Evolutionary conservation across 37 sponge, comb jelly and placozoan species (phyloP).

Genomic region (Cladorhizidae sp.): DNA sequence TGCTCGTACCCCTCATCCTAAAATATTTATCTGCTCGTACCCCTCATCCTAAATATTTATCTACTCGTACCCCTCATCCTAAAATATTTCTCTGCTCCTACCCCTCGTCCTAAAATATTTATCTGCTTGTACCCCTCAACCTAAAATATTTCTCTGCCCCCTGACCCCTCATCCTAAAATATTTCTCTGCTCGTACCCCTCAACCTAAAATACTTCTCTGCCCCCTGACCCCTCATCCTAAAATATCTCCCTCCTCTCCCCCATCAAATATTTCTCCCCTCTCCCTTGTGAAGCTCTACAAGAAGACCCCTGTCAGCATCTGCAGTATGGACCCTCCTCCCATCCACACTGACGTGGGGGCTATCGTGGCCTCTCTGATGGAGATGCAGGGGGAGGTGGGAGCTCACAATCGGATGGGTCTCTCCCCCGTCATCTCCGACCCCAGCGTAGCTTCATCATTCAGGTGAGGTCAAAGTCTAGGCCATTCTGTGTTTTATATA

Average conservation of each 20-base stretch:
- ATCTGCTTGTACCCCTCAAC: neutral
- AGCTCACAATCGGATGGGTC: constrained; percentile 26
- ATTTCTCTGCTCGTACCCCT: neutral
- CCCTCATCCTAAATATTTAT: too few relatives aligned
- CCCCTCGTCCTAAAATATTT: neutral
- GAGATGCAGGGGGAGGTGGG: constrained; percentile 26
- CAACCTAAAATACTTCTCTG: neutral
- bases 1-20: too few relatives aligned
- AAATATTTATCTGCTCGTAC: too few relatives aligned
- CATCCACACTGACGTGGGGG: constrained; percentile 17
- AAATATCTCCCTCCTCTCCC: neutral
- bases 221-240: neutral
- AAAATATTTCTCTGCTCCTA: neutral
- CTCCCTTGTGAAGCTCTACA: constrained; percentile 34
- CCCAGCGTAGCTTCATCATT: constrained; percentile 30
- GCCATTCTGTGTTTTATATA: too few relatives aligned
- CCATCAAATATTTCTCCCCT: neutral
- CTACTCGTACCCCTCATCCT: too few relatives aligned
- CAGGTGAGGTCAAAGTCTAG: too few relatives aligned
- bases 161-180: neutral
- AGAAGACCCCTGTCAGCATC: constrained; percentile 62
- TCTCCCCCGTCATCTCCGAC: constrained; percentile 54
- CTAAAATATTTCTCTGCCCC: neutral
- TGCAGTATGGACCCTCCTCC: constrained; percentile 42
- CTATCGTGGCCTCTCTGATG: constrained; percentile 24